Base-by-base conservation (phyloP, 1,140 invertebrate species). In the Oscheius sp. region DNA sequence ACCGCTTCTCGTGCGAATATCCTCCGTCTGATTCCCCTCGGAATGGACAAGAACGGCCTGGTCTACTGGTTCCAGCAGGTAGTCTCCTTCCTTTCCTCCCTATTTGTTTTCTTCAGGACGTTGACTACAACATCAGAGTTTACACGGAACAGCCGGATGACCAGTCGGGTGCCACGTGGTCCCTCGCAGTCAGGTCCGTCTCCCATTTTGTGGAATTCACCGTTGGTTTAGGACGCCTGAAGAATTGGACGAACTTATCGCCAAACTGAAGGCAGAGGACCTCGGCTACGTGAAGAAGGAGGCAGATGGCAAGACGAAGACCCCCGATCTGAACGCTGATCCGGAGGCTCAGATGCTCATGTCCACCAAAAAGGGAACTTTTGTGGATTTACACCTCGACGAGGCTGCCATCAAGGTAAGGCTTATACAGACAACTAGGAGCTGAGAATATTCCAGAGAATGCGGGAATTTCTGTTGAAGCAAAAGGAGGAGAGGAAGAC, bases 121-220 rank as follows among this genome's bases (percentile, higher is more conserved):
- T 18, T 34, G 36, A 63, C 0, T 42, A 32, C 31, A 38, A 63
- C 23, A 63, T 63, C 36, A 10, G 92, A 74, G 89, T 98, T 28
- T 98, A 95, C 85, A 90, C 90, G 80, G 94, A 97, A 87, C 93
- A 97, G 84, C 89, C 91, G 67, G 94, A 97, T 87, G 94, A 97
- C 82, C 77, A 80, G 18, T 80, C 82, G 59, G 93, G 96, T 84
- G 93, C 83, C 61, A 83, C 91, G 20, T 97, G 94, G 94, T 90
- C 92, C 83, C 87, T 97, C 42, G 90, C 96, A 75, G 94, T 93
- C 74, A 92, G 90, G 90, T 93, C 88, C 10, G 61, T 87, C 85
- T 3, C 18, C 18, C 28, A 74, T 66, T 61, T 75, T 35, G 7
- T 36, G n/a, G 7, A 13, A n/a, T 18, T 65, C 2, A 10, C n/a